These are phyloP conservation scores for Meta bourneti DNA, from an alignment of 2,888 invertebrate genomes.

Conservation along the genomic window DNA sequence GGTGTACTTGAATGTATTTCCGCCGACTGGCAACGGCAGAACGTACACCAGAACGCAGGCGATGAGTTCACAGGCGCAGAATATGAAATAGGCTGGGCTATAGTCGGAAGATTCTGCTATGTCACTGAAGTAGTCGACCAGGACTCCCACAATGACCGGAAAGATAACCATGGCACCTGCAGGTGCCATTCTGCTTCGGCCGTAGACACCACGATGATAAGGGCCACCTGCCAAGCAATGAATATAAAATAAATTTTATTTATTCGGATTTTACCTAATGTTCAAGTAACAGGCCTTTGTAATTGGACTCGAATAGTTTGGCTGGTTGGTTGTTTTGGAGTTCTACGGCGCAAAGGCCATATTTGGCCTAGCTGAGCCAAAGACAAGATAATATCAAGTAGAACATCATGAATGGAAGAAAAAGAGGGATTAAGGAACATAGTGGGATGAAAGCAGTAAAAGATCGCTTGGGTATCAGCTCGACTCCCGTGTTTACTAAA, in stretches of 20 bases:
- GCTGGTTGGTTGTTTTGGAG: no score
- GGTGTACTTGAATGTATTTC: constrained; percentile 54
- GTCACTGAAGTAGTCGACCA: constrained; percentile 77
- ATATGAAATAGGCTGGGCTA: constrained; percentile 78
- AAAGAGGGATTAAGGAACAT: no score
- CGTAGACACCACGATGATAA: constrained; percentile 72
- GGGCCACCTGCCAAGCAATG: constrained; percentile 46
- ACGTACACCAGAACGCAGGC: constrained; percentile 76
- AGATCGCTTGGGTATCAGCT: no score
- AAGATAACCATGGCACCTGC: constrained; percentile 70
- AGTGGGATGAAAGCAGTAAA: no score
- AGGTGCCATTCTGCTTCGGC: constrained; percentile 69
- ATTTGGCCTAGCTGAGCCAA: no score
- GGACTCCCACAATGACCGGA: constrained; percentile 74
- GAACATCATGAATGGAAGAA: no score
- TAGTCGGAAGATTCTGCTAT: constrained; percentile 75
- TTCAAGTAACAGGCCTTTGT: no score
- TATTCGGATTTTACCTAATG: background rate
- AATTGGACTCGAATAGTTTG: no score
- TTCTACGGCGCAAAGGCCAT: no score
- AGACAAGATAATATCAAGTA: no score
- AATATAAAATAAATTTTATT: background rate
- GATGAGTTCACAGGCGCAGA: constrained; percentile 77
- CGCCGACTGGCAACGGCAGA: constrained; percentile 77
- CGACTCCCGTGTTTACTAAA: no score